These are phyloP conservation scores for Acholoe squamosa DNA, from an alignment of 2,888 invertebrate genomes.

Conservation along the genomic window DNA sequence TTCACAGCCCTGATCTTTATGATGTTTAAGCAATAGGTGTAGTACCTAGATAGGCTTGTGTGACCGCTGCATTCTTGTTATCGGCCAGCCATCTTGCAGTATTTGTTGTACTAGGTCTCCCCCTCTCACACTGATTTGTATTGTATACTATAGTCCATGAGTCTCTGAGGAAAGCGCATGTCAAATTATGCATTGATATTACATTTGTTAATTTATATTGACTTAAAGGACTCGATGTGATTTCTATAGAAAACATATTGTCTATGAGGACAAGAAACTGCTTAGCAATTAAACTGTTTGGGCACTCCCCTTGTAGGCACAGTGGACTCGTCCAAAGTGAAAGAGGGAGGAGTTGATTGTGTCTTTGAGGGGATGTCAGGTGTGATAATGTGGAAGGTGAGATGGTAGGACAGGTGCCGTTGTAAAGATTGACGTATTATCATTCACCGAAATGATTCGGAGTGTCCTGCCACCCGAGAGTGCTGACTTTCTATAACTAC, in stretches of 20 bases:
- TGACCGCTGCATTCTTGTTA: constrained; percentile 9
- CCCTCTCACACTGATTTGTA: constrained; percentile 49
- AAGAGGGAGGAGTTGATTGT: background rate
- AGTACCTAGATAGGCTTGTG: constrained; percentile 53
- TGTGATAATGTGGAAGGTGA: constrained; percentile 37
- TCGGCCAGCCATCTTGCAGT: constrained; percentile 43
- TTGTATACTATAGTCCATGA: constrained; percentile 42
- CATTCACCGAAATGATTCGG: background rate
- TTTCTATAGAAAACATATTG: constrained; percentile 26
- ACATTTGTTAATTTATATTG: constrained; percentile 61
- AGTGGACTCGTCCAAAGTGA: constrained; percentile 5
- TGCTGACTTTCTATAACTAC: constrained; percentile 46
- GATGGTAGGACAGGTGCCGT: constrained; percentile 18
- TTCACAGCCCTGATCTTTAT: constrained; percentile 29
- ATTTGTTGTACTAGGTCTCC: constrained; percentile 48
- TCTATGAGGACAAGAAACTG: constrained; percentile 48
- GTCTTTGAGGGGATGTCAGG: constrained; percentile 35
- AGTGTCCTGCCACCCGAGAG: background rate
- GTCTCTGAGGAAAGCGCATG: constrained; percentile 51
- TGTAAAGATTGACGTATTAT: constrained; percentile 39
- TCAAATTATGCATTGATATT: constrained; percentile 60
- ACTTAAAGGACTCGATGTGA: constrained; percentile 39
- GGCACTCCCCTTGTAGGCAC: background rate
- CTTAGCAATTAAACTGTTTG: constrained; percentile 50
- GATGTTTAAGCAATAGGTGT: constrained; percentile 48